Conservation (phyloP, 2,113 vertebrate genomes). For the Canis aureus region DNA sequence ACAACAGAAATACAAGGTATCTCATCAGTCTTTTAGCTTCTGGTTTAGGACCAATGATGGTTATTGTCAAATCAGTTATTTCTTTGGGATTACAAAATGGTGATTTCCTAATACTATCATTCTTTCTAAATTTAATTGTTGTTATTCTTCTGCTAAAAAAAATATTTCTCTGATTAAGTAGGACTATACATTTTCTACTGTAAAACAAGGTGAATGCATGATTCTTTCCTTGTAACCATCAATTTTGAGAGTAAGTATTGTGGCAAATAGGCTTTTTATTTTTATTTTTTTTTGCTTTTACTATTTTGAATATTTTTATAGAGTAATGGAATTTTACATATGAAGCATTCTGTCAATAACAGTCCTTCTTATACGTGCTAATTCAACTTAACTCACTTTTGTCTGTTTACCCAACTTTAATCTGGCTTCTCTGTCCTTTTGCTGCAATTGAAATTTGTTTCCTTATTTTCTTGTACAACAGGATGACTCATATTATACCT, state of each 20-base stretch:
- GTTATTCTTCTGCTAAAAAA: background rate
- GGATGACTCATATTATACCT: background rate
- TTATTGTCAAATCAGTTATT: background rate
- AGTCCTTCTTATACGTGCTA: background rate
- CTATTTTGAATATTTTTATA: background rate
- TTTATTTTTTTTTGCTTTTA: background rate
- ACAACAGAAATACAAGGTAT: background rate
- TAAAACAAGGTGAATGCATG: background rate
- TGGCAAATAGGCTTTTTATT: background rate
- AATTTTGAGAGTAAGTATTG: background rate
- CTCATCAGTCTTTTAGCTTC: background rate
- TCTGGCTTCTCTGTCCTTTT: background rate
- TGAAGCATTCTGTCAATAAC: background rate
- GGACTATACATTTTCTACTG: background rate
- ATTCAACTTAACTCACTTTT: background rate
- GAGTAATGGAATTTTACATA: background rate
- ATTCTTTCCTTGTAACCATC: background rate
- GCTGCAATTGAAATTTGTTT: background rate
- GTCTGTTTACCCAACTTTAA: background rate
- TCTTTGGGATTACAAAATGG: background rate
- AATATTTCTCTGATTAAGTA: background rate
- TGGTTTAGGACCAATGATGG: background rate
- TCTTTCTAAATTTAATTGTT: background rate
- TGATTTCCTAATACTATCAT: background rate
- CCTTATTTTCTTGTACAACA: background rate